Evolutionary conservation across 2,797 vertebrate species (phyloP), one percentile per base, ranked within the genome.

Genomic region (Gymnoscopelus microlampas): DNA sequence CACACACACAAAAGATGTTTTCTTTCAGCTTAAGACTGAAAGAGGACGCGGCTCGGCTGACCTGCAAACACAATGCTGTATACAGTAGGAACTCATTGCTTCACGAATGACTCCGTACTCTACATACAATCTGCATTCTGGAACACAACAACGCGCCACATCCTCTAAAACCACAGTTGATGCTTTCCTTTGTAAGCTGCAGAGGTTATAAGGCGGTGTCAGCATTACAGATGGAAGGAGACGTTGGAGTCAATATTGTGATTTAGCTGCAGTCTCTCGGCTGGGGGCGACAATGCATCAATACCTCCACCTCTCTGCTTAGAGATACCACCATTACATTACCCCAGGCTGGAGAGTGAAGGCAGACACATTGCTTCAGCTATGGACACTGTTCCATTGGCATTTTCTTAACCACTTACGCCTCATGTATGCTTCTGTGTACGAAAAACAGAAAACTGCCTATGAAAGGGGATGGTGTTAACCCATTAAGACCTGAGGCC

Each of bases 51-150:
- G 23, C 55, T 49, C 24, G 64, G 71, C 32, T 71, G 64, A 71
- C 32, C 55, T 48, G 64, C 79, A 35, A 35, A 35, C 32, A 35
- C 32, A 35, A 4, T 35, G 5, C 26, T 35, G 1, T 35, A 35
- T 35, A 35, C 32, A 5, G 70, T 79, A 67, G 63, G 68, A 82
- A 73, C 66, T 6, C 72, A 71, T 71, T 50, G 63, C 58, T 78
- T 50, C 1, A 32, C 7, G 23, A 64, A 55, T 6, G 29, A 47
- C 29, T 51, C 63, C 49, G 24, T 66, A 8, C 10, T 54, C 50
- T 69, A 51, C 13, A 66, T 63, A 14, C 61, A 47, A 61, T 9
- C 66, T 48, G 6, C n/a, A 51, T 39, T 29, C 19, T 19, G 19
- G 19, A 24, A 29, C 26, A 6, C 5, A 35, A 6, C 32, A 6